Evolutionary conservation across 2,113 vertebrate species (phyloP).

Genomic region (Aleadryas rufinucha): DNA sequence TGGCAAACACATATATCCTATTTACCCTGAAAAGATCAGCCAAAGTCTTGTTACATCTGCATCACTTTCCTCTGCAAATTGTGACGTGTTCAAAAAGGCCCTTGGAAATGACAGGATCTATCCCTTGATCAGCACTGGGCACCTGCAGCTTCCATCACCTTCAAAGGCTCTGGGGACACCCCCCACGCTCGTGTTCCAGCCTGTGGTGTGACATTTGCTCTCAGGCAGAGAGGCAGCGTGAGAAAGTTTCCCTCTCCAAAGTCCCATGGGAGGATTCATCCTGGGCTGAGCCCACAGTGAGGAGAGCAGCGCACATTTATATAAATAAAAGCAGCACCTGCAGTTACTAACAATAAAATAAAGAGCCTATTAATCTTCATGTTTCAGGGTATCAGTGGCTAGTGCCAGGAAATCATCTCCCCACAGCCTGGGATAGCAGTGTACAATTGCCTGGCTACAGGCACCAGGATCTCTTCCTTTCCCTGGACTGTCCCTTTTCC

Average conservation of each 20-base stretch:
- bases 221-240: neutral
- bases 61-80: neutral
- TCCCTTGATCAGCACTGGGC: neutral
- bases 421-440: neutral
- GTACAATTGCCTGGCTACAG: neutral
- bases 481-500: neutral
- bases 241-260: neutral
- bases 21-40: neutral
- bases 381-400: neutral
- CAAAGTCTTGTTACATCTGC: neutral
- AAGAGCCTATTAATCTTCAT: constrained; percentile 49
- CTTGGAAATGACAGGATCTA: neutral
- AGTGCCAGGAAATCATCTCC: constrained; percentile 18
- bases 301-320: neutral
- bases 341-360: constrained; percentile 38
- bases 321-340: constrained; percentile 45
- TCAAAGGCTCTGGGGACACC: neutral
- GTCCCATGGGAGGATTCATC: neutral
- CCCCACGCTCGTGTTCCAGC: rapidly evolving
- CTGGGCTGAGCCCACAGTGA: neutral
- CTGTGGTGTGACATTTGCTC: neutral
- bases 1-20: neutral
- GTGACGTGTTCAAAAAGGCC: neutral
- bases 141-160: neutral
- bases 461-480: neutral